phyloP scores from a whole-genome alignment of 2,113 vertebrate species.

The Verasper variegatus region DNA sequence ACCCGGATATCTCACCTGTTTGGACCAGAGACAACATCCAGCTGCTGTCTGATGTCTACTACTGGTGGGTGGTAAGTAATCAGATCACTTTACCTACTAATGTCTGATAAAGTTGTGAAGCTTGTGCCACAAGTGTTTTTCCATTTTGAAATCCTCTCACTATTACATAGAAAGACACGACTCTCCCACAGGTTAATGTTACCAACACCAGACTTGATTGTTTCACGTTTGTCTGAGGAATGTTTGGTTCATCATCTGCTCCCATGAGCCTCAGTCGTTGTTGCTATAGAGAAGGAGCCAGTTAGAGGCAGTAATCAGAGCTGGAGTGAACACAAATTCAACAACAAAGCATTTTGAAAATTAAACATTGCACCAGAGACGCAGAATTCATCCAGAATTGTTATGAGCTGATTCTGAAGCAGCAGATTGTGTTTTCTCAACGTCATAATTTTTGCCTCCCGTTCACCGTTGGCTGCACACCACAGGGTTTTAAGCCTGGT shows the following conservation, averaged over 20 bases:
- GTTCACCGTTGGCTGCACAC: not conserved
- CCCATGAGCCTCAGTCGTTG: not conserved
- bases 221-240: no score
- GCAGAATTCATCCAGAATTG: not conserved
- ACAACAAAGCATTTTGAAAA: not conserved
- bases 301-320: not conserved
- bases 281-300: conserved; percentile 3
- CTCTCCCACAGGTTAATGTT: no score
- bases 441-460: not conserved
- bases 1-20: conserved; percentile 89
- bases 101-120: not conserved
- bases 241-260: not conserved
- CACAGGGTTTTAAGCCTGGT: not conserved
- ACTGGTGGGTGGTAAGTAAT: conserved; percentile 98
- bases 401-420: not conserved
- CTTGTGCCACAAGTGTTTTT: not conserved
- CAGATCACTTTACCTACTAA: not conserved
- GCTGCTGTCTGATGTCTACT: conserved; percentile 91
- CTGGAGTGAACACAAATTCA: not conserved
- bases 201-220: no score
- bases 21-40: conserved; percentile 96
- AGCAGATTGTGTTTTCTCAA: not conserved
- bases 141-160: no score
- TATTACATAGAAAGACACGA: no score
- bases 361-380: not conserved